These are phyloP conservation scores for Azemiops feae DNA, from an alignment of 2,113 vertebrate species.

Conservation along the genomic window DNA sequence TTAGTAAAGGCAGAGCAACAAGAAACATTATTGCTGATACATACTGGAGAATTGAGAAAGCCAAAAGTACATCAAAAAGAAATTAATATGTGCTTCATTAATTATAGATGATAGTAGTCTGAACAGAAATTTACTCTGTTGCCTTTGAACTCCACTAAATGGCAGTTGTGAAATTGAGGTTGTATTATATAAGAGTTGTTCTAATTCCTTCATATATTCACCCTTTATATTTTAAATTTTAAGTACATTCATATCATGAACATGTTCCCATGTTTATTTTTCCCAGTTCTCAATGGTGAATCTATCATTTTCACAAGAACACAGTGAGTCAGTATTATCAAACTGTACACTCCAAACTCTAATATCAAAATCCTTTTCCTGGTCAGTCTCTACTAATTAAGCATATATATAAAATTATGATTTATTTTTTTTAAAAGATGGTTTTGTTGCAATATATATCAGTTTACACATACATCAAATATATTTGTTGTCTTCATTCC, in stretches of 20 bases:
- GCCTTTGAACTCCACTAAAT: background rate
- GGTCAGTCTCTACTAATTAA: background rate
- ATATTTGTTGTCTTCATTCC: background rate
- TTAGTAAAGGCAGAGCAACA: background rate
- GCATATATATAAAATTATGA: background rate
- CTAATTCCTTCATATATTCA: background rate
- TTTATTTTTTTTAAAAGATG: background rate
- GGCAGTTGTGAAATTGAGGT: background rate
- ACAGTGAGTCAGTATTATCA: background rate
- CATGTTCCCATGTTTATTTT: background rate
- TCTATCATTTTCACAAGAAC: background rate
- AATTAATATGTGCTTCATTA: background rate
- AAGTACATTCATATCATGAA: background rate
- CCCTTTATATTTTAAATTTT: background rate
- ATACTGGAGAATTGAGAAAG: background rate
- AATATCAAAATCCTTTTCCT: background rate
- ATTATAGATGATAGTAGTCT: background rate
- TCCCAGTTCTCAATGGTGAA: background rate
- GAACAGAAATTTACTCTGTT: background rate
- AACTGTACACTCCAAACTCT: background rate
- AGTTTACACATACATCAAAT: background rate
- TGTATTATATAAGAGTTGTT: background rate
- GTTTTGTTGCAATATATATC: background rate
- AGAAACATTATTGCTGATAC: background rate
- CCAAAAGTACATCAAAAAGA: background rate